phyloP scores from a whole-genome alignment of 2,113 vertebrate species.

The Engraulis encrasicolus region DNA sequence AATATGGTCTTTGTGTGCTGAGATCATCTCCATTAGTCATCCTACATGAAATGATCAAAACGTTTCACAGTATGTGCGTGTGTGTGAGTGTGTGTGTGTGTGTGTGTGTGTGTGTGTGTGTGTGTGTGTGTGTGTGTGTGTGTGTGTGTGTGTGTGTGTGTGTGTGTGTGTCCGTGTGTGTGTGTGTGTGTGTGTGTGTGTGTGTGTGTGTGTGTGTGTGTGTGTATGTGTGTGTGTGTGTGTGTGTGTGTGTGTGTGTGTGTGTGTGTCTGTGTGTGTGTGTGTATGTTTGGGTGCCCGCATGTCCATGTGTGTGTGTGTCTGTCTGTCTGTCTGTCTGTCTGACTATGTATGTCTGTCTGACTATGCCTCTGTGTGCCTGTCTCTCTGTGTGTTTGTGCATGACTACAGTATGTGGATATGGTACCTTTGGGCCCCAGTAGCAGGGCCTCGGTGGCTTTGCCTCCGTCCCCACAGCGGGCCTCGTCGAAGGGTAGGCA shows the following conservation, averaged over 20 bases:
- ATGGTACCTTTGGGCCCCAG: conserved; percentile 99
- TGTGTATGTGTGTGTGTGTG: background rate
- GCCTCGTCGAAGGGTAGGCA: conserved; percentile 96
- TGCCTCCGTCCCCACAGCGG: conserved; percentile 94
- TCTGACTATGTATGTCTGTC: background rate
- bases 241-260: background rate
- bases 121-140: conserved; percentile 12
- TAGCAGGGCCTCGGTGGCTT: conserved; percentile 92
- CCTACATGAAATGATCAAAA: too few species aligned
- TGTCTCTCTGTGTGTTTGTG: background rate
- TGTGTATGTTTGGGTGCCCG: background rate
- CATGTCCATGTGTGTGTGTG: background rate
- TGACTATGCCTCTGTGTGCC: background rate
- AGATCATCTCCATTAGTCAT: too few species aligned
- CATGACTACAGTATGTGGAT: too few species aligned
- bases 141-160: background rate
- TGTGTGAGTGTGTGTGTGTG: too few species aligned
- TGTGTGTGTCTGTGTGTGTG: background rate
- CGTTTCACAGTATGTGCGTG: too few species aligned
- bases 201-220: background rate
- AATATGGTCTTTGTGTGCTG: too few species aligned
- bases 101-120: conserved; percentile 25
- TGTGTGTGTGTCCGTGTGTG: background rate
- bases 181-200: background rate
- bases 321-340: conserved; percentile 13